phyloP scores from a whole-genome alignment of 53 echinoderm and acorn worm genomes.

The Arbacia lixula region DNA sequence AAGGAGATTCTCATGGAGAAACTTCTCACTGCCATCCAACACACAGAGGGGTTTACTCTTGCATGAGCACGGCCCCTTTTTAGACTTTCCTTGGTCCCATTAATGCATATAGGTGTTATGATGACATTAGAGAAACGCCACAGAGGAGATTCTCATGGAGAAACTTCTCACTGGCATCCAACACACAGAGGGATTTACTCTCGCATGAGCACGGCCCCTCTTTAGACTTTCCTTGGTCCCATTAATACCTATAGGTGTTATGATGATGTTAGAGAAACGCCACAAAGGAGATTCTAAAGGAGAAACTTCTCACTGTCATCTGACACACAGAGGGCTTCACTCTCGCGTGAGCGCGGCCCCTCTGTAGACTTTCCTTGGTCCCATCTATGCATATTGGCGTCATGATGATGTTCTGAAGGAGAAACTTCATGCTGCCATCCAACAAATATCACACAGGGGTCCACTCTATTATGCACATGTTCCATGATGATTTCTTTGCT shows the following conservation, averaged over 20 bases:
- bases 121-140: too few relatives aligned
- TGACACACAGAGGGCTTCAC: constrained; percentile 72
- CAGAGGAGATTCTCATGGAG: constrained; percentile 67
- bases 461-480: constrained; percentile 51
- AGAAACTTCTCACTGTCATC: constrained; percentile 71
- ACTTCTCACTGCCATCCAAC: constrained; percentile 68
- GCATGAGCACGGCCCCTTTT: constrained; percentile 4
- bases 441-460: constrained; percentile 72
- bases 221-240: too few relatives aligned
- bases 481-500: too few relatives aligned
- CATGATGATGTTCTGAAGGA: too few relatives aligned
- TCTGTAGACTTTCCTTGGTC: too few relatives aligned
- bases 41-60: constrained; percentile 71
- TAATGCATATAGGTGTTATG: too few relatives aligned
- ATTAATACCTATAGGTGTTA: too few relatives aligned
- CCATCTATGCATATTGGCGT: too few relatives aligned
- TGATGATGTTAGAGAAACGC: too few relatives aligned
- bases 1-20: constrained; percentile 77
- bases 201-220: constrained; percentile 32
- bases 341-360: constrained; percentile 37
- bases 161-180: constrained; percentile 73
- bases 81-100: too few relatives aligned
- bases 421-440: constrained; percentile 71
- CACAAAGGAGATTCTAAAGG: constrained; percentile 67
- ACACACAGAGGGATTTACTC: constrained; percentile 69